These are phyloP conservation scores for Fukomys damarensis DNA, from an alignment of 2,113 vertebrate species.

Conservation along the genomic window DNA sequence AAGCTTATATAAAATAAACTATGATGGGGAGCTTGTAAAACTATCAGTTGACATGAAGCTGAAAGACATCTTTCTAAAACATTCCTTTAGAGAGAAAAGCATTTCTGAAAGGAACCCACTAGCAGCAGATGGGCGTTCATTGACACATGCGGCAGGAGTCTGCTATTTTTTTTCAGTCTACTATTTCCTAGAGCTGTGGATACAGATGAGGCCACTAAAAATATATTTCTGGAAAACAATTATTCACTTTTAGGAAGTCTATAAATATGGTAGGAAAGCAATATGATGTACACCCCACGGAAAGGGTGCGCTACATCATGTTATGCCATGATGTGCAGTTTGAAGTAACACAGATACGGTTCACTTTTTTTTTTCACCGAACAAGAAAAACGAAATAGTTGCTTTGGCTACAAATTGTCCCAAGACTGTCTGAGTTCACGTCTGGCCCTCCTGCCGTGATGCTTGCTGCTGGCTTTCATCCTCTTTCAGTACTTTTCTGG, in stretches of 20 bases:
- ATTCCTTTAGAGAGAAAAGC: not conserved
- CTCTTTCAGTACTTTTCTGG: not conserved
- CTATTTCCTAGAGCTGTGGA: conserved; percentile 58
- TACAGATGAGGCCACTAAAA: conserved; percentile 70
- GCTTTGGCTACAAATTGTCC: not conserved
- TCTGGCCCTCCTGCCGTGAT: not conserved
- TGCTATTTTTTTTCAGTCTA: conserved; percentile 45
- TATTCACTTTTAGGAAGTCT: conserved; percentile 45
- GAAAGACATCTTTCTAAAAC: conserved; percentile 63
- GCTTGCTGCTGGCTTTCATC: not conserved
- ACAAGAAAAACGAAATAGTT: not conserved
- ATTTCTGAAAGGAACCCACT: conserved; percentile 54
- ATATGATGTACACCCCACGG: conserved; percentile 35
- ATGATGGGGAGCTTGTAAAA: conserved; percentile 2
- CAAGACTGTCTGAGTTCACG: not conserved
- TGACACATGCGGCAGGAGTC: conserved; percentile 3
- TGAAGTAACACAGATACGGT: not conserved
- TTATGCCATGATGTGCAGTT: not conserved
- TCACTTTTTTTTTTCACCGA: not conserved
- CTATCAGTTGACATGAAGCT: conserved; percentile 44
- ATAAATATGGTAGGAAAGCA: conserved; percentile 60
- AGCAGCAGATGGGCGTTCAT: conserved; percentile 48
- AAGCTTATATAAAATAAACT: conserved; percentile 60
- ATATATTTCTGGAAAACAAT: conserved; percentile 25
- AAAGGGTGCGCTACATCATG: not conserved